A percentile compares a stretch with the other conserved stretches of the same genome.
Evolutionary conservation across 2,888 invertebrate genomes (phyloP).

Genomic region (Drosophila formosana): DNA sequence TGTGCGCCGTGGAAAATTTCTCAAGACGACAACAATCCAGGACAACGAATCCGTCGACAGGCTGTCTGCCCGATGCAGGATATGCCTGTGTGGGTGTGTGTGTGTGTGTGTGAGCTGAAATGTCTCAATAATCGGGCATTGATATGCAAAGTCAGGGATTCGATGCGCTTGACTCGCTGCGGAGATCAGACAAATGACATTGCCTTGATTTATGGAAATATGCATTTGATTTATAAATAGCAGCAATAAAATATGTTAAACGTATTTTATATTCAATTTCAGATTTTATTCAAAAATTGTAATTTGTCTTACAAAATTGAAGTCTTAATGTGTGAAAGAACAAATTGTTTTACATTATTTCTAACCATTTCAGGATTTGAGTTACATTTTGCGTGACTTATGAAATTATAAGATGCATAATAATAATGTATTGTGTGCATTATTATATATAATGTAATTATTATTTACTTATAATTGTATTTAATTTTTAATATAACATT

Average conservation of each 20-base stretch:
- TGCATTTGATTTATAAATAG: background rate
- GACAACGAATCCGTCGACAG: slow-evolving; percentile 55
- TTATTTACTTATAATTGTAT: too few relatives aligned
- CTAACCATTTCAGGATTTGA: too few relatives aligned
- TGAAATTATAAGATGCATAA: too few relatives aligned
- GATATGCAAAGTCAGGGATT: slow-evolving; percentile 53
- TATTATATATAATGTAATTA: too few relatives aligned
- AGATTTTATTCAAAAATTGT: background rate
- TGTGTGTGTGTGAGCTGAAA: background rate
- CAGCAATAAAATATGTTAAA: background rate
- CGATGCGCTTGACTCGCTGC: slow-evolving; percentile 25
- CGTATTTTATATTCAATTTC: background rate
- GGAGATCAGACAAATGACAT: slow-evolving; percentile 30
- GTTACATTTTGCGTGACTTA: too few relatives aligned
- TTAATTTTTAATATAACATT: too few relatives aligned
- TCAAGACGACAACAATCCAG: slow-evolving; percentile 33
- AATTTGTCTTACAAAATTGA: too few relatives aligned
- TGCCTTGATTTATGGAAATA: slow-evolving; percentile 4
- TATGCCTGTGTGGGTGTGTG: slow-evolving; percentile 1
- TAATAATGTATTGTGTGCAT: too few relatives aligned
- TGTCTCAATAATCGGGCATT: slow-evolving; percentile 42
- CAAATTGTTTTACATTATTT: too few relatives aligned
- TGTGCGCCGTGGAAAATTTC: slow-evolving; percentile 62
- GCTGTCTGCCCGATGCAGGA: slow-evolving; percentile 56
- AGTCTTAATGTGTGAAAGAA: too few relatives aligned